A percentile compares a stretch with the other conserved stretches of the same genome.
phyloP scores from a whole-genome alignment of 2,888 invertebrate species.

The Axea sp. region DNA sequence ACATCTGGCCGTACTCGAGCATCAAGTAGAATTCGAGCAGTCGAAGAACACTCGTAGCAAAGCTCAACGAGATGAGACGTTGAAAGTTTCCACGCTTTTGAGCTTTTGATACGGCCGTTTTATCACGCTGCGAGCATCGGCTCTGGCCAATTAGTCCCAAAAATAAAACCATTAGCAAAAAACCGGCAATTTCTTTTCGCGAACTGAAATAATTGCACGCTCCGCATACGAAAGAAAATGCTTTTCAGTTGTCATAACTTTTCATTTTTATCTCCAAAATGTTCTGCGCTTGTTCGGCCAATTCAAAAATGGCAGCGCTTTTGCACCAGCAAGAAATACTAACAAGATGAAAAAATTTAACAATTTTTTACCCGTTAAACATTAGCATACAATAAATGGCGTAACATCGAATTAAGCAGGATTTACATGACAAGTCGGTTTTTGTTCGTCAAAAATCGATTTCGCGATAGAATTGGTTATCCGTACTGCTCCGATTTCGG shows the following conservation, averaged over 20 bases:
- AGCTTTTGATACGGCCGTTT: conserved; percentile 62
- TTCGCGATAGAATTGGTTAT: conserved; percentile 44
- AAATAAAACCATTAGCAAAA: no score
- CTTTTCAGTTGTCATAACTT: no score
- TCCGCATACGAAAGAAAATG: no score
- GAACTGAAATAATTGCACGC: no score
- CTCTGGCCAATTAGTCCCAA: conserved; percentile 45
- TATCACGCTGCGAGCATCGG: conserved; percentile 54
- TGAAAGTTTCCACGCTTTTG: conserved; percentile 71
- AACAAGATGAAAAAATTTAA: no score
- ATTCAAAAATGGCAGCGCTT: no score
- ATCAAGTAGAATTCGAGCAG: conserved; percentile 61
- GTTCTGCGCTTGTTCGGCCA: no score
- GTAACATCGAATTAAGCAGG: conserved; percentile 39
- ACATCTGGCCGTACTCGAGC: conserved; percentile 64
- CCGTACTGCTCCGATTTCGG: conserved; percentile 55
- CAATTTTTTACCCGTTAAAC: neutral
- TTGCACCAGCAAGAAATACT: no score
- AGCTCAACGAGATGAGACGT: conserved; percentile 58
- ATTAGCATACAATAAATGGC: conserved; percentile 42
- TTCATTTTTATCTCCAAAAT: no score
- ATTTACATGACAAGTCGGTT: conserved; percentile 28
- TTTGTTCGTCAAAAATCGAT: conserved; percentile 41
- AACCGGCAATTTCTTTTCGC: no score
- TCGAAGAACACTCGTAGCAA: conserved; percentile 52